These are phyloP conservation scores for Liposcelis brunnea DNA, from an alignment of 2,888 invertebrate species.

Conservation along the genomic window DNA sequence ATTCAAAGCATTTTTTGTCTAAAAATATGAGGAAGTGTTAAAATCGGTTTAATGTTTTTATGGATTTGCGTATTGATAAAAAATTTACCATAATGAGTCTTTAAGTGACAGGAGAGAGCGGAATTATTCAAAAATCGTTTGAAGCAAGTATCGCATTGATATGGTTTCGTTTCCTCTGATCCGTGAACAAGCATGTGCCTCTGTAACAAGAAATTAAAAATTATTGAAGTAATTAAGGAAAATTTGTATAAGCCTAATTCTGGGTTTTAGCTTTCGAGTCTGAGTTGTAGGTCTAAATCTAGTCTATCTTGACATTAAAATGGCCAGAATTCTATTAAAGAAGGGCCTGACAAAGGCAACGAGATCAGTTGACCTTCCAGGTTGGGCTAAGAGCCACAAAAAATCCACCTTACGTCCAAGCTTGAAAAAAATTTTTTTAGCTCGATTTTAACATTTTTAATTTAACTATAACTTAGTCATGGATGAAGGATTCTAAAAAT, in stretches of 20 bases:
- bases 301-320: no score
- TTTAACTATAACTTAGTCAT: no score
- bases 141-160: slow-evolving; percentile 44
- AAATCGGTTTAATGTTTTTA: neutral
- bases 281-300: no score
- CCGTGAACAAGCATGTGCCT: slow-evolving; percentile 48
- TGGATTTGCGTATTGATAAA: neutral
- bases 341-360: no score
- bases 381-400: no score
- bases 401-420: neutral
- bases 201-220: slow-evolving; percentile 23
- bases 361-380: no score
- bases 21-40: slow-evolving; percentile 9
- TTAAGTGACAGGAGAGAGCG: slow-evolving; percentile 51
- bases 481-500: slow-evolving; percentile 6
- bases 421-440: slow-evolving; percentile 9
- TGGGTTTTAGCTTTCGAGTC: no score
- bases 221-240: slow-evolving; percentile 12
- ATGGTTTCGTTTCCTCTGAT: slow-evolving; percentile 47
- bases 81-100: slow-evolving; percentile 39
- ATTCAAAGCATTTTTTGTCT: slow-evolving; percentile 34
- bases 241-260: neutral
- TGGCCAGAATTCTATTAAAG: no score
- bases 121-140: slow-evolving; percentile 54
- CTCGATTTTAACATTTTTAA: slow-evolving; percentile 9